These are phyloP conservation scores for Zele albiditarsus DNA, from an alignment of 2,888 invertebrate species.

Conservation along the genomic window DNA sequence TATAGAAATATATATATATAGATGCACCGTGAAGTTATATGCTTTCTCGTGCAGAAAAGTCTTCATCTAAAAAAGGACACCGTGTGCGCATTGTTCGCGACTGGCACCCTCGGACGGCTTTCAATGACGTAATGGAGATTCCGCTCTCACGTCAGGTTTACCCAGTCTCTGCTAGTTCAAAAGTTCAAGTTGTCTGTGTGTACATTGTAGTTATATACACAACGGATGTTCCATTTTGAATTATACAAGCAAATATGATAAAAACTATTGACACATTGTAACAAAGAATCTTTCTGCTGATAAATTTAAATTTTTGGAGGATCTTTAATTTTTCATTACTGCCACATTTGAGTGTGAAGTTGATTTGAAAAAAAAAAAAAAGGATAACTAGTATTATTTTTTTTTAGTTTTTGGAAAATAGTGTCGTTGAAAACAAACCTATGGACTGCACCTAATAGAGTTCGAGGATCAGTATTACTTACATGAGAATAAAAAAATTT, in stretches of 20 bases:
- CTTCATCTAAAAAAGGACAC: conserved; percentile 13
- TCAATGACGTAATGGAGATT: not conserved
- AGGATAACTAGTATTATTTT: too few relatives aligned
- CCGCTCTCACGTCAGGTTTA: not conserved
- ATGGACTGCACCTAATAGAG: too few relatives aligned
- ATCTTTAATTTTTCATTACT: too few relatives aligned
- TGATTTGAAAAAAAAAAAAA: too few relatives aligned
- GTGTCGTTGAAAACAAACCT: too few relatives aligned
- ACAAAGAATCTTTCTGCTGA: too few relatives aligned
- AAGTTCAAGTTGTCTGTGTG: not conserved
- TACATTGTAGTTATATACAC: not conserved
- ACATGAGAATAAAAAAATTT: too few relatives aligned
- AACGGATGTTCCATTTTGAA: not conserved
- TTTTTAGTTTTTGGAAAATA: too few relatives aligned
- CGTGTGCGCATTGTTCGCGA: not conserved
- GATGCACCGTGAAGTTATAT: not conserved
- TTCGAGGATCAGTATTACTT: too few relatives aligned
- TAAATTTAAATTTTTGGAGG: too few relatives aligned
- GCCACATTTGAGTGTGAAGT: too few relatives aligned
- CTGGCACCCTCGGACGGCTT: not conserved
- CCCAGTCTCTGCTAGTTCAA: not conserved
- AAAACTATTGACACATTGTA: not conserved
- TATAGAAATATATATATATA: conserved; percentile 16
- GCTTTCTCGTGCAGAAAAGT: conserved; percentile 13
- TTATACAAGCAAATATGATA: not conserved